Evolutionary conservation across 2,888 invertebrate genomes (phyloP), one percentile per base, ranked within the genome.

Genomic region (Autographa pulchrina): DNA sequence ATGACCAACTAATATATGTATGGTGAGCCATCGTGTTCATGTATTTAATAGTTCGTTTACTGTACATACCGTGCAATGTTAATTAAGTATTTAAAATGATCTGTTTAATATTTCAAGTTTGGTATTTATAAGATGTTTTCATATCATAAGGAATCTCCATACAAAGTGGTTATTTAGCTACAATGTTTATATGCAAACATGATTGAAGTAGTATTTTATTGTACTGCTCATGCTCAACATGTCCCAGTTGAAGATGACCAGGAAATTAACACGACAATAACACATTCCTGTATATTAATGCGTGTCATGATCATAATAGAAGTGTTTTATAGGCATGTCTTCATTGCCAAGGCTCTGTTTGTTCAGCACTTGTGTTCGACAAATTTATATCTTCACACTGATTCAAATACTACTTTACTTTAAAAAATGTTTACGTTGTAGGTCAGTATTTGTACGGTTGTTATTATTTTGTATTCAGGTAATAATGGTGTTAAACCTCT

Each of bases 271-370:
- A 86, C 79, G 86, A 84, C 87, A 85, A 83, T 85, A 84, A 89
- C 83, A 87, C 92, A 92, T 93, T 91, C 92, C 90, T 89, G 88
- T 89, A 89, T 89, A 90, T 89, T 89, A 91, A 80, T 82, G 85
- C 85, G 87, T 86, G 89, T 87, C 88, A 90, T 90, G 91, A 91
- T 88, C 88, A 89, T 93, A 93, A 92, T 88, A 86, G 86, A 81
- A 87, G 79, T 88, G 87, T 89, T 92, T 91, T 90, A 92, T 91
- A 86, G 85, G 80, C 88, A 83, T 82, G 86, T 84, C 85, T 86
- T 84, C 85, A 89, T 88, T 88, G 86, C 85, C 89, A 89, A 88
- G 87, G 86, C 80, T 81, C 74, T 84, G 84, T 86, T 86, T 88
- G 82, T 84, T 82, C 83, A 87, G 85, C 86, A 83, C 85, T 84